Base-by-base conservation (phyloP, 2,113 vertebrate species). In the Varanus salvator region DNA sequence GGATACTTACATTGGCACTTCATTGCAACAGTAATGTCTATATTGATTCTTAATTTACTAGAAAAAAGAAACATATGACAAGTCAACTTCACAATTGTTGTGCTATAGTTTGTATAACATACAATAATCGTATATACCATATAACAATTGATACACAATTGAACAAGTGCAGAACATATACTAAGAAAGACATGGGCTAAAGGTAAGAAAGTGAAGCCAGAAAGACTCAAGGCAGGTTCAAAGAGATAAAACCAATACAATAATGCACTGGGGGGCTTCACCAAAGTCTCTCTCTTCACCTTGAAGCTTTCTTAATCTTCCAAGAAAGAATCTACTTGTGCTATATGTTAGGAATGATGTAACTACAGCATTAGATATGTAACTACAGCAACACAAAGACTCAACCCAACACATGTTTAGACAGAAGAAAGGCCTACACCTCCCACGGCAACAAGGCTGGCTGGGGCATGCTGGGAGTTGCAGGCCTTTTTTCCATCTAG, bases 1-100 rank as follows among this genome's bases (percentile, higher is more conserved):
- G 34, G 91, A 76, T 95, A 99, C 99, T 99, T 97, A 99, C 99
- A 98, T 0, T 99, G 98, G 95, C 99, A 99, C 90, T 97, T 98
- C 99, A 99, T 99, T 93, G 99, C 99, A 93, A 99, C 98, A 12
- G 99, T 99, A 90, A 99, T 99, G 95, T 99, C 99, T 95, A 99
- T 97, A 94, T 99, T 99, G 94, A 99, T 98, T 96, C 97, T 98
- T 95, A 99, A 97, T 96, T 99, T 99, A 96, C 99, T 99, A 95
- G 89, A 95, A 94, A 92, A 94, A 91, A 92, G 38, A 87, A 85
- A 71, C 6, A 92, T 27, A 78, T 92, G 85, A 64, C 1, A 80
- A 21, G 0, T 93, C 34, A 78, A 52, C 80, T 85, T 85, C 60
- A 64, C 78, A 92, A 72, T 27, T 19, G 60, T 19, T 19, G 86